phyloP scores from a whole-genome alignment of 2,888 invertebrate species.

The Coelinius sp. region DNA sequence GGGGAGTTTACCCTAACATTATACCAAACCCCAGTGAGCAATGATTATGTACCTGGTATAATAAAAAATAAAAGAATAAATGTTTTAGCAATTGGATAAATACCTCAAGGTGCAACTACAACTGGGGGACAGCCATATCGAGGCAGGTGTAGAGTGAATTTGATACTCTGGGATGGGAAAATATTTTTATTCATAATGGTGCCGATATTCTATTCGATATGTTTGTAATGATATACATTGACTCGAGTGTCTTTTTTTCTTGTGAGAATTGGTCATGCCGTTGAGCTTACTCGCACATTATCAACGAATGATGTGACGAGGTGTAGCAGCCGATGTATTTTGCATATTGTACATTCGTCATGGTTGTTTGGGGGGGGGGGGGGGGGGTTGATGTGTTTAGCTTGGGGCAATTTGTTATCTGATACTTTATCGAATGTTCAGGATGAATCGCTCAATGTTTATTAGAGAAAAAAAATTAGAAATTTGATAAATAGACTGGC shows the following conservation, averaged over 20 bases:
- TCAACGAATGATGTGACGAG: not conserved
- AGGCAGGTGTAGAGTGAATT: not conserved
- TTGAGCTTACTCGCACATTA: slow-evolving; percentile 3
- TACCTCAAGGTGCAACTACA: not conserved
- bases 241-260: not conserved
- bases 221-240: slow-evolving; percentile 1
- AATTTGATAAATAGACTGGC: too few species aligned
- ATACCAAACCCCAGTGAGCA: not conserved
- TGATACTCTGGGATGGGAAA: not conserved
- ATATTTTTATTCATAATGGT: not conserved
- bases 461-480: too few species aligned
- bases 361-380: not conserved
- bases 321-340: slow-evolving; percentile 6
- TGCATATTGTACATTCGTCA: slow-evolving; percentile 29
- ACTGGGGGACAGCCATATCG: not conserved
- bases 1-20: slow-evolving; percentile 8
- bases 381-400: slow-evolving; percentile 1
- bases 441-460: slow-evolving; percentile 6
- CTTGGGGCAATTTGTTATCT: not conserved
- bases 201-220: not conserved
- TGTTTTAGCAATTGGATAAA: slow-evolving; percentile 4
- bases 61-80: not conserved
- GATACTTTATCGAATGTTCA: not conserved
- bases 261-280: slow-evolving; percentile 11
- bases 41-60: not conserved